A percentile compares a stretch with the other conserved stretches of the same genome.
phyloP scores from a whole-genome alignment of 1,140 invertebrate genomes.

The Tetragonula clypearis region DNA sequence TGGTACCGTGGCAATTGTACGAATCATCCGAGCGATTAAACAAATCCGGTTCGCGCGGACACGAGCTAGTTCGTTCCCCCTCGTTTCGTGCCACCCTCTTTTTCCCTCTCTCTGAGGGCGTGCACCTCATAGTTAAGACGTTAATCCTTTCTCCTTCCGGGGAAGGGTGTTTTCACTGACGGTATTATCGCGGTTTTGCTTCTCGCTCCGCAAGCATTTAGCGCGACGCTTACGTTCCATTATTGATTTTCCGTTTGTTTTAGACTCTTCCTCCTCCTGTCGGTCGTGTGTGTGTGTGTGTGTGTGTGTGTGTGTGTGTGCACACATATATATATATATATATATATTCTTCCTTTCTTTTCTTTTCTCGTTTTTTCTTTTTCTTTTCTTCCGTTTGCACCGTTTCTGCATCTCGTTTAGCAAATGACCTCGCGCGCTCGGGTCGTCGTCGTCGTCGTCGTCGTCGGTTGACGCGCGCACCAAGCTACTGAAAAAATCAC shows the following conservation, averaged over 20 bases:
- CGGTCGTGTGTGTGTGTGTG: neutral
- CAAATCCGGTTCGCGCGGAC: neutral
- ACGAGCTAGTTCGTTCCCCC: neutral
- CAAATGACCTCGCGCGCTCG: conserved; percentile 10
- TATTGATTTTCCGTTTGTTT: conserved; percentile 45
- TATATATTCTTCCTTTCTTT: neutral
- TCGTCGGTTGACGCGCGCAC: too few species aligned
- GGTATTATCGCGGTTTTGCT: conserved; percentile 44
- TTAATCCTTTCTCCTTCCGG: conserved; percentile 25
- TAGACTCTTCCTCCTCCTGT: conserved; percentile 12
- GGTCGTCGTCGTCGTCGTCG: too few species aligned
- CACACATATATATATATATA: too few species aligned
- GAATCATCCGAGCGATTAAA: conserved; percentile 23
- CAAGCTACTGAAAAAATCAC: conserved; percentile 4
- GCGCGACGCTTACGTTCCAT: conserved; percentile 27
- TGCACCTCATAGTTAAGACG: conserved; percentile 28
- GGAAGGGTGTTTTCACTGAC: conserved; percentile 13
- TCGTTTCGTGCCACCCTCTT: neutral
- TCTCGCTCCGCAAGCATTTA: conserved; percentile 22
- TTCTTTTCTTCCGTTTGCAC: too few species aligned
- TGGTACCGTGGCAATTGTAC: conserved; percentile 1
- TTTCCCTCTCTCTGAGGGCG: neutral
- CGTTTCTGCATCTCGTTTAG: conserved; percentile 4
- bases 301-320: too few species aligned
- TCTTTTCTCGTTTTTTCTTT: neutral